phyloP scores from a whole-genome alignment of 2,797 vertebrate genomes.

The Brachyrhaphis roseni region DNA sequence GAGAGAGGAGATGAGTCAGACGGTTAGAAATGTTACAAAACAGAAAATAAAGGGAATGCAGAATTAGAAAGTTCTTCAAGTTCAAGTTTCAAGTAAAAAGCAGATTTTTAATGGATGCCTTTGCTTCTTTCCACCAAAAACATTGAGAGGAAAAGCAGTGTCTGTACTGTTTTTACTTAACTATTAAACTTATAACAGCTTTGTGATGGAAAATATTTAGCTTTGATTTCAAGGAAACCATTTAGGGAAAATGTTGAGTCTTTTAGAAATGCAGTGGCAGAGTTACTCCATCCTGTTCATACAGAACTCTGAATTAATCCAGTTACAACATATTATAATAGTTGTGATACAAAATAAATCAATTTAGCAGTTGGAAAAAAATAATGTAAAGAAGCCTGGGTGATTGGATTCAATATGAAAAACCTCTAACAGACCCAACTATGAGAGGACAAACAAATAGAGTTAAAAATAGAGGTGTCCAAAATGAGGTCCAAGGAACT shows the following conservation, averaged over 20 bases:
- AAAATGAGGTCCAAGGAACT: too few relatives aligned
- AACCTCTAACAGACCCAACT: background rate
- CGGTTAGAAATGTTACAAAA: background rate
- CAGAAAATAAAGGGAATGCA: background rate
- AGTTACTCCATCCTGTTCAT: background rate
- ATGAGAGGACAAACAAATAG: background rate
- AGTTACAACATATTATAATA: background rate
- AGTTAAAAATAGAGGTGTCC: background rate
- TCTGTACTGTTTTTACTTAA: background rate
- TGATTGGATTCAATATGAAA: background rate
- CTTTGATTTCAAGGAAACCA: background rate
- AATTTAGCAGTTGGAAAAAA: background rate
- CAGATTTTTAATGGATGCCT: background rate
- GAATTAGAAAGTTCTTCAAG: background rate
- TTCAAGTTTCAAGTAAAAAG: background rate
- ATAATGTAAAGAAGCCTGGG: background rate
- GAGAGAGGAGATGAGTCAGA: conserved; percentile 25
- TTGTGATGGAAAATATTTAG: background rate
- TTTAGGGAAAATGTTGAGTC: background rate
- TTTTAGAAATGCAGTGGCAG: background rate
- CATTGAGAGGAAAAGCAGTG: background rate
- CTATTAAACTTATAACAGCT: background rate
- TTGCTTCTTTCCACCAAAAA: background rate
- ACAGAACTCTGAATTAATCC: too few relatives aligned
- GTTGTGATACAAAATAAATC: background rate